Base-by-base conservation (phyloP, 2,888 invertebrate species). In the Ichneumoninae sp. region DNA sequence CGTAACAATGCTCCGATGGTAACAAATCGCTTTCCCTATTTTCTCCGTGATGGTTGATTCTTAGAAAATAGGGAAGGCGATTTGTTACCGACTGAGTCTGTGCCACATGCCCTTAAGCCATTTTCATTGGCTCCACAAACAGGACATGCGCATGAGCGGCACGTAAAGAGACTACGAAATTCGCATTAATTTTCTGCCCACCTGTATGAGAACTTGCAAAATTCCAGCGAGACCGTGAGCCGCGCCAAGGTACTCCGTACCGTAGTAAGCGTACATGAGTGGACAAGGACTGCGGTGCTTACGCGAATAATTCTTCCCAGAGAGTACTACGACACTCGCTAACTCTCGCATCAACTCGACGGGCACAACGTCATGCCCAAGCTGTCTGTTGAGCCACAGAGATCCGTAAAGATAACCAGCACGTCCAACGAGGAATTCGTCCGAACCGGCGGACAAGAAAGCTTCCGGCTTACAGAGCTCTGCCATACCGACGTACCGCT, bases 401-500 rank as follows among this genome's bases (percentile, higher is more conserved):
- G 96, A 96, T 5, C 97, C 98, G 87, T 96, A 96, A 0, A 98
- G 92, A 89, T 97, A 98, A 0, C 98, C 98, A 63, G 98, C 96
- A 85, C 98, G 95, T 0, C 98, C 98, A 0, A 98, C 97, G 90
- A 98, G 96, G 30, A 98, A 94, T 93, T 98, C 98, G 93, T 98
- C 98, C 47, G 97, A 96, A 22, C 97, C 97, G 90, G 95, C 95
- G 90, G 95, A 95, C 13, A 96, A 94, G 89, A 96, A 96, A 87
- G 94, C 92, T 71, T 93, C 89, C 74, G 95, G 94, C 88, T 95
- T 95, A 89, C 95, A 95, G 57, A 94, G 90, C 19, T 89, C 90
- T 19, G 93, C 94, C n/a, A 93, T 91, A 19, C 92, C 90, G 30
- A 93, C 91, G 90, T 94, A 96, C 71, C 94, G 91, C 54, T 94